These are phyloP conservation scores for Bradypodion pumilum DNA, from an alignment of 2,797 vertebrate genomes.

Conservation along the genomic window DNA sequence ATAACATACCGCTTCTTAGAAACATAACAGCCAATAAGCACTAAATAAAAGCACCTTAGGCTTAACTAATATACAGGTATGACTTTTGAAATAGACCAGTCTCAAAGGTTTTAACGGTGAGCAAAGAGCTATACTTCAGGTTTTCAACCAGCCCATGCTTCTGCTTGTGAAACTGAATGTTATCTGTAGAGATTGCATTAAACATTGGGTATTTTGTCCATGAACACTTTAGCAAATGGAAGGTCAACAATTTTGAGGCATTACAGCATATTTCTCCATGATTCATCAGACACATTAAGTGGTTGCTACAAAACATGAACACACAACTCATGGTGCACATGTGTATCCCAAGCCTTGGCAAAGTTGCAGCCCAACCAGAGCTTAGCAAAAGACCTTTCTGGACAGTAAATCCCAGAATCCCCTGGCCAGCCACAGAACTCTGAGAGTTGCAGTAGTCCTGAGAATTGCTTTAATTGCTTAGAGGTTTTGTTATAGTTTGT, in stretches of 20 bases:
- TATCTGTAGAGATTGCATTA: background rate
- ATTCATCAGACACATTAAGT: background rate
- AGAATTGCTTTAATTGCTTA: too few relatives aligned
- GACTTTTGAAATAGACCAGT: background rate
- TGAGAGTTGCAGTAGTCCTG: too few relatives aligned
- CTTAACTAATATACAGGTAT: background rate
- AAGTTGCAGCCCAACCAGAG: too few relatives aligned
- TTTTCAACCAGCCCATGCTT: too few relatives aligned
- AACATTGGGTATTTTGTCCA: background rate
- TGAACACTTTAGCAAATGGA: conserved; percentile 25
- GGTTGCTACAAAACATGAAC: conserved; percentile 19
- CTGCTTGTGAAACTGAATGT: too few relatives aligned
- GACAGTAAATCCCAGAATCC: too few relatives aligned
- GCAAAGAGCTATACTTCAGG: too few relatives aligned
- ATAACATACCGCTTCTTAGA: too few relatives aligned
- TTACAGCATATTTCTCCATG: background rate
- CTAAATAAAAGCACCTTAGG: background rate
- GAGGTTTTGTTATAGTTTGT: too few relatives aligned
- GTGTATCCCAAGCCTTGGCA: background rate
- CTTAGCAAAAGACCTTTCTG: too few relatives aligned
- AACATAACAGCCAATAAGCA: background rate
- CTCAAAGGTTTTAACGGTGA: background rate
- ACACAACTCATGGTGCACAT: background rate
- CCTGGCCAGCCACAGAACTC: too few relatives aligned
- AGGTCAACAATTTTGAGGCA: background rate